Evolutionary conservation across 2,797 vertebrate genomes (phyloP), one percentile per base, ranked within the genome.

Genomic region (Triplophysa bombifrons): DNA sequence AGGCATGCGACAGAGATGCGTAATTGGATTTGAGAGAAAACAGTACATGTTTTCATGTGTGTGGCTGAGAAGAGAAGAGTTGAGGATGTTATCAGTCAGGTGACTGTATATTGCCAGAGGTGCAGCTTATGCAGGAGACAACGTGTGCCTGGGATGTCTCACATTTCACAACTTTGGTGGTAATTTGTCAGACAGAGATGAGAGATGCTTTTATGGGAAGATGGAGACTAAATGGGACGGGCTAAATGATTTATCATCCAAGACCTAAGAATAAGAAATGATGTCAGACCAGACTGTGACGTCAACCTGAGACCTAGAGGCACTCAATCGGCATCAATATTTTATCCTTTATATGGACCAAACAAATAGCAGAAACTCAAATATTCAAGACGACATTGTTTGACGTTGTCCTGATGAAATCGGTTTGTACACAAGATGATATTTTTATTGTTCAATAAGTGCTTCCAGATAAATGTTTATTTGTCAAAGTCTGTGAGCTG

Each of bases 11-110:
- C 66, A 73, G 82, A 84, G 77, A 84, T 63, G 25, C 56, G 13
- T 89, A 88, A 91, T 84, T 90, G 56, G 85, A 84, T 91, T 88
- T 87, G 81, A 75, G 41, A 58, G 77, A 22, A 70, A 76, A 83
- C 87, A 85, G 51, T 63, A 63, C 73, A 70, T 56, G 63, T 67
- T 76, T 86, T 89, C 76, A 81, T 85, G 84, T 72, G 17, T 68
- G 27, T 78, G 56, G 44, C 53, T 70, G 82, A 81, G 77, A 44
- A 78, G 63, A 53, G 72, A 25, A 41, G 71, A 74, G 73, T 56
- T 72, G 30, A 27, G 44, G 25, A 82, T 50, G 58, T 17, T 30
- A 70, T 46, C 20, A 38, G 13, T 84, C 74, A 80, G 72, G 64
- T 80, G 73, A 78, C 64, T 65, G 17, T 53, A 58, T 51, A 63